Conservation (phyloP, 1,140 invertebrate species). For the Plutomurus gul region DNA sequence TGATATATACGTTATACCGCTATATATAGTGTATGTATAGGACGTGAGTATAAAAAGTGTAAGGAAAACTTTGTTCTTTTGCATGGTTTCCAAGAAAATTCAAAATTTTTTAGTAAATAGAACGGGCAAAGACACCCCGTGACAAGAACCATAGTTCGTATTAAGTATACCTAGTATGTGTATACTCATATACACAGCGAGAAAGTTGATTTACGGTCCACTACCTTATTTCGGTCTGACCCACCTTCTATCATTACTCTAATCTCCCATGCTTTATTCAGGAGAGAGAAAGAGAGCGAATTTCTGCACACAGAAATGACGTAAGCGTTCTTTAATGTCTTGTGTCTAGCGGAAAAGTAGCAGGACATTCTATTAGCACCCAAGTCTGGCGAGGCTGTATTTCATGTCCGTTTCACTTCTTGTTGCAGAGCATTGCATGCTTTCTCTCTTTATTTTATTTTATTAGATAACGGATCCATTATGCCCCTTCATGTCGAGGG, state of each 20-base stretch:
- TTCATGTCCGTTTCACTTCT: neutral
- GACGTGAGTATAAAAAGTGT: neutral
- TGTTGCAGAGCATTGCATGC: neutral
- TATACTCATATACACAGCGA: too few relatives aligned
- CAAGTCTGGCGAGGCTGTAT: neutral
- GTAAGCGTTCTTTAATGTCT: slow-evolving; percentile 9
- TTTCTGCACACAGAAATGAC: neutral
- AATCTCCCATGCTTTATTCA: slow-evolving; percentile 19
- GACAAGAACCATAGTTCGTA: too few relatives aligned
- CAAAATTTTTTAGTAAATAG: too few relatives aligned
- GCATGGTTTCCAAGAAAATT: too few relatives aligned
- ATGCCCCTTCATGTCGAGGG: slow-evolving; percentile 13
- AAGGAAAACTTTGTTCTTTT: neutral
- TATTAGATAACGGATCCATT: slow-evolving; percentile 27
- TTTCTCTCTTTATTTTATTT: slow-evolving; percentile 20
- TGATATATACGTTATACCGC: too few relatives aligned
- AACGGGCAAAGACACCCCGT: too few relatives aligned
- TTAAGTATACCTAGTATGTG: too few relatives aligned
- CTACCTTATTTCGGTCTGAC: neutral
- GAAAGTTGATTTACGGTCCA: too few relatives aligned
- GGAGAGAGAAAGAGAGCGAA: too few relatives aligned
- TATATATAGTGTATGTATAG: neutral
- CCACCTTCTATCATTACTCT: slow-evolving; percentile 11
- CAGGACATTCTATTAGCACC: slow-evolving; percentile 28
- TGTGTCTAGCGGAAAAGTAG: neutral